phyloP scores from a whole-genome alignment of 2,113 vertebrate species.

The Eretmochelys imbricata region DNA sequence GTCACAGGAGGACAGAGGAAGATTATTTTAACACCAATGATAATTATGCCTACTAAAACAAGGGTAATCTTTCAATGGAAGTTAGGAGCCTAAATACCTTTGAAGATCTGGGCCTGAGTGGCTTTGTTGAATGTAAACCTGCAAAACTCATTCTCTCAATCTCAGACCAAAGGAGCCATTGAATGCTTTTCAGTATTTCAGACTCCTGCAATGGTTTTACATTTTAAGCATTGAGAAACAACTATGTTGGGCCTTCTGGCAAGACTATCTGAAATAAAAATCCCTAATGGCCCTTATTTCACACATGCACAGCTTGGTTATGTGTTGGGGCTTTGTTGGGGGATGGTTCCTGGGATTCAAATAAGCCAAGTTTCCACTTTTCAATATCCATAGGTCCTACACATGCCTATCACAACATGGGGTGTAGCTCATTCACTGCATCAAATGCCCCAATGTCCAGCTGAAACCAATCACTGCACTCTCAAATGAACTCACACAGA shows the following conservation, averaged over 20 bases:
- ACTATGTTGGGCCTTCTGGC: background rate
- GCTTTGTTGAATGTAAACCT: background rate
- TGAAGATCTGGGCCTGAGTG: background rate
- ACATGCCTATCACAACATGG: background rate
- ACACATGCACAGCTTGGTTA: background rate
- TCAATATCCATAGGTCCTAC: background rate
- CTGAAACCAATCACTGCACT: background rate
- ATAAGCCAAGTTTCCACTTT: background rate
- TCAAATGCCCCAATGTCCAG: background rate
- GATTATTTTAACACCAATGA: too few relatives aligned
- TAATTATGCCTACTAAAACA: too few relatives aligned
- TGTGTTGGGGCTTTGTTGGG: background rate
- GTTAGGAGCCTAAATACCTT: background rate
- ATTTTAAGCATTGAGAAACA: background rate
- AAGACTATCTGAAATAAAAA: background rate
- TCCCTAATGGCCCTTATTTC: too few relatives aligned
- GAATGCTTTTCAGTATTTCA: background rate
- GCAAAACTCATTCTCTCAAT: background rate
- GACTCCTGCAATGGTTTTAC: background rate
- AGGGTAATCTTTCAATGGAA: background rate
- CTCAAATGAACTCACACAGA: background rate
- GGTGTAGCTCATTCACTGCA: background rate
- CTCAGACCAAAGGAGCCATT: background rate
- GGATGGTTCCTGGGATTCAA: background rate
- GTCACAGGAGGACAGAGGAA: too few relatives aligned